Base-by-base conservation (phyloP, 2,888 invertebrate species). In the Altica lythri region DNA sequence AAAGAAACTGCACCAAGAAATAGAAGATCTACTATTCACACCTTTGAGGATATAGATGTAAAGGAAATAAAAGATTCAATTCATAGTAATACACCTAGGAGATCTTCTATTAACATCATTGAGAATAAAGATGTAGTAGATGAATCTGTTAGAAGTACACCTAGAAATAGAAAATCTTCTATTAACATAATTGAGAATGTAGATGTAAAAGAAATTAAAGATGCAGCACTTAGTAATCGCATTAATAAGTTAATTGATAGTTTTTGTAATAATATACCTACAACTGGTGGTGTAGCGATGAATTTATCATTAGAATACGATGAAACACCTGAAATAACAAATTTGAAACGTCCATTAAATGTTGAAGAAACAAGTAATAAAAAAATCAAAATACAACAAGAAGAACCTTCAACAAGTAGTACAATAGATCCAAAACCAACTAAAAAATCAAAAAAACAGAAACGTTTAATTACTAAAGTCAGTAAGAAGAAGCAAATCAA, bases 171-270 rank as follows among this genome's bases (percentile, higher is more conserved):
- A 49, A 64, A 48, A 53, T 67, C 71, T n/a, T 72, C 72, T 3
- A 63, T 74, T n/a, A 69, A 58, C 4, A 65, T 73, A 32, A 68
- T 71, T 40, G 73, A 74, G 59, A 70, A 69, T 51, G 65, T 73
- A 14, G 62, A 60, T 30, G 43, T 74, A 2, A 60, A 62, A 38
- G 69, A 69, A n/a, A 53, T 67, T 29, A 59, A 66, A 53, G 68
- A 71, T 38, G 57, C 63, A 8, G 60, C 54, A 18, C 45, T 73
- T n/a, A 63, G 61, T 38, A 60, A 69, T 37, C 63, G 67, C 43
- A 71, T 74, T 42, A 59, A 63, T 8, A 59, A 66, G 32, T 60
- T 72, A 13, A 68, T 75, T 2, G 68, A 69, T 18, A 63, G 61
- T 25, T 73, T 74, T 52, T 70, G 69, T 35, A 55, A 46, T 3